phyloP scores from a whole-genome alignment of 1,140 invertebrate genomes.

The Helicoverpa armigera region DNA sequence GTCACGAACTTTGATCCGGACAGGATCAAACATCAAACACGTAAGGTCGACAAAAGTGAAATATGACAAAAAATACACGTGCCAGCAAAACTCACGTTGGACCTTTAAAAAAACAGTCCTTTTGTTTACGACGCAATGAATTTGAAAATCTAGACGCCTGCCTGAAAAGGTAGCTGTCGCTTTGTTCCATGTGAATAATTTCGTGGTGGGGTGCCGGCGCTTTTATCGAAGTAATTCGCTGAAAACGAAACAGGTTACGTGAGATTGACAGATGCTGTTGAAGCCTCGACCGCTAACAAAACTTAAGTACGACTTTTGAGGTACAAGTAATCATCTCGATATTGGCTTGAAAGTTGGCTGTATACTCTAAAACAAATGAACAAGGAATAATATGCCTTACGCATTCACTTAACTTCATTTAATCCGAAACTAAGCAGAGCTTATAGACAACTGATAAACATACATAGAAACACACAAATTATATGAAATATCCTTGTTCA shows the following conservation, averaged over 20 bases:
- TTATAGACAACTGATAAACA: too few relatives aligned
- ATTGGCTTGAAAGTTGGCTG: too few relatives aligned
- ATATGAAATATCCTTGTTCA: too few relatives aligned
- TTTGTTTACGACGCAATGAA: constrained; percentile 79
- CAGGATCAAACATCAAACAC: neutral
- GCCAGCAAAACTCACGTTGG: constrained; percentile 55
- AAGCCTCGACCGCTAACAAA: neutral
- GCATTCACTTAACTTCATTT: too few relatives aligned
- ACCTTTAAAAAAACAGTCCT: constrained; percentile 70
- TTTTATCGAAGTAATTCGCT: constrained; percentile 71
- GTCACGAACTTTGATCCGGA: neutral
- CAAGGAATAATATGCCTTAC: too few relatives aligned
- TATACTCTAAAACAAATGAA: too few relatives aligned
- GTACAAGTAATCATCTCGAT: neutral
- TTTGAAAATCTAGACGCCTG: constrained; percentile 74
- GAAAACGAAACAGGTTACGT: constrained; percentile 67
- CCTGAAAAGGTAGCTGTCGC: constrained; percentile 65
- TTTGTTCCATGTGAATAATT: constrained; percentile 74
- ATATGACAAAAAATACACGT: constrained; percentile 52
- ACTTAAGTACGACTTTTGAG: neutral
- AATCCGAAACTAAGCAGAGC: too few relatives aligned
- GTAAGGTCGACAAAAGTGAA: constrained; percentile 49
- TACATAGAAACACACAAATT: too few relatives aligned
- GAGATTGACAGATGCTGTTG: constrained; percentile 70
- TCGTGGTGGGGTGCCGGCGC: constrained; percentile 53